Evolutionary conservation across 2,888 invertebrate species (phyloP).

Genomic region (Serripes groenlandicus): DNA sequence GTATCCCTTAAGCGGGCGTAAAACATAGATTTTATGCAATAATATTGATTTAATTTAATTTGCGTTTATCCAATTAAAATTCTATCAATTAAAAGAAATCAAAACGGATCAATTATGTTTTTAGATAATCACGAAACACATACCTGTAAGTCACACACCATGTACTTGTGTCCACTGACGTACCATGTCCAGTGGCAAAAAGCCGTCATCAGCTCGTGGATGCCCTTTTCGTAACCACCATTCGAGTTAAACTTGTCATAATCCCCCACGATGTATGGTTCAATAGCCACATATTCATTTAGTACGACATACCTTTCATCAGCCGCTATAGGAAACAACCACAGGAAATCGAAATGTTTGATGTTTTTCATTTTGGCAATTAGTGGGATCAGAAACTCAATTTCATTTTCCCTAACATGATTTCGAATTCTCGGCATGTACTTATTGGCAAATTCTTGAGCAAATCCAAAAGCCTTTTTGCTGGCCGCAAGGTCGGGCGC

Average conservation of each 20-base stretch:
- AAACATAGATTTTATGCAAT: no score
- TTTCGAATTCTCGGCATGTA: conserved; percentile 25
- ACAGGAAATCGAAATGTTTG: conserved; percentile 21
- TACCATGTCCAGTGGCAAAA: conserved; percentile 57
- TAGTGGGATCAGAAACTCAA: conserved; percentile 49
- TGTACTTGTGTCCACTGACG: conserved; percentile 46
- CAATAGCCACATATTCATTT: conserved; percentile 38
- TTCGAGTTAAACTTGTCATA: conserved; percentile 51
- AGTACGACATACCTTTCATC: conserved; percentile 33
- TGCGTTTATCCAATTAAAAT: no score
- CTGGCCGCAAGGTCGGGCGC: conserved; percentile 49
- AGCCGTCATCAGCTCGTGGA: conserved; percentile 41
- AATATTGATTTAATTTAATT: no score
- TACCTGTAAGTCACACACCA: conserved; percentile 52
- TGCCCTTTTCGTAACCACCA: conserved; percentile 30
- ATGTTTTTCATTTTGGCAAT: conserved; percentile 37
- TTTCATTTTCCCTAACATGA: conserved; percentile 23
- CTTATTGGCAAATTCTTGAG: conserved; percentile 25
- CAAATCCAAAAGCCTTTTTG: conserved; percentile 40
- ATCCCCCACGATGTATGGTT: conserved; percentile 32
- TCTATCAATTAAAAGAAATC: no score
- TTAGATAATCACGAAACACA: not conserved
- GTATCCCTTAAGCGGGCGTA: no score
- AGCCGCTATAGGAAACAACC: conserved; percentile 20
- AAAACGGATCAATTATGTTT: no score